Percentiles rank a stretch among this genome's conserved stretches.
Conservation (phyloP, 2,888 invertebrate species). For the Axea sp. region DNA sequence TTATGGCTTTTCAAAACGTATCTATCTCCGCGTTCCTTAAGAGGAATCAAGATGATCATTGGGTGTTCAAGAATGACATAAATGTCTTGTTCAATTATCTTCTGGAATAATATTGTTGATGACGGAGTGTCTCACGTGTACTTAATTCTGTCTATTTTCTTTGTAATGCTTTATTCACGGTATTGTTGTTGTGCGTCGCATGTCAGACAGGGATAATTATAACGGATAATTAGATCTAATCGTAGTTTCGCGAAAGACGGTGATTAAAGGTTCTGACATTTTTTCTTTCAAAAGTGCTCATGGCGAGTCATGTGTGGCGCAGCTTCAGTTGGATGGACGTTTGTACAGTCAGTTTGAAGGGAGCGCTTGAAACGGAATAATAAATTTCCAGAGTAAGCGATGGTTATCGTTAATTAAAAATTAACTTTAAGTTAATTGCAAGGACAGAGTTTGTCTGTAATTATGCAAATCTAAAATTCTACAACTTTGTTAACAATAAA, state of each 20-base stretch:
- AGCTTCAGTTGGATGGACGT: neutral
- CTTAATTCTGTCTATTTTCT: too few relatives aligned
- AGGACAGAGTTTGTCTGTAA: neutral
- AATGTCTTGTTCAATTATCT: conserved; percentile 48
- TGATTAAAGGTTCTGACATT: neutral
- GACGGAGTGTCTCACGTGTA: neutral
- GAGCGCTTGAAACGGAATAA: conserved; percentile 2
- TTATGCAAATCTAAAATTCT: too few relatives aligned
- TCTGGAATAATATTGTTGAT: conserved; percentile 14
- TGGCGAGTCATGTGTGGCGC: too few relatives aligned
- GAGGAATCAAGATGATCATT: conserved; percentile 36
- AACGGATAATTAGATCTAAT: conserved; percentile 3
- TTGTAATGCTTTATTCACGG: too few relatives aligned
- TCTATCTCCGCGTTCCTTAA: conserved; percentile 50
- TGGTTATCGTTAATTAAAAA: too few relatives aligned
- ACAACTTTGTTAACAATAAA: too few relatives aligned
- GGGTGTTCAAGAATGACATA: conserved; percentile 52
- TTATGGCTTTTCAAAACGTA: conserved; percentile 52
- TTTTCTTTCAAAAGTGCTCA: neutral
- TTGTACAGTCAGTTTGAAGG: conserved; percentile 7
- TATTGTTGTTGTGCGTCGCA: neutral
- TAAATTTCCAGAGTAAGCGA: too few relatives aligned
- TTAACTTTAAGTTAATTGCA: neutral
- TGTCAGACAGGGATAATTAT: conserved; percentile 1
- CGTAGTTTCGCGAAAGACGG: neutral